Conservation (phyloP, 2,888 invertebrate species). For the Heteromyza rotundicornis region DNA sequence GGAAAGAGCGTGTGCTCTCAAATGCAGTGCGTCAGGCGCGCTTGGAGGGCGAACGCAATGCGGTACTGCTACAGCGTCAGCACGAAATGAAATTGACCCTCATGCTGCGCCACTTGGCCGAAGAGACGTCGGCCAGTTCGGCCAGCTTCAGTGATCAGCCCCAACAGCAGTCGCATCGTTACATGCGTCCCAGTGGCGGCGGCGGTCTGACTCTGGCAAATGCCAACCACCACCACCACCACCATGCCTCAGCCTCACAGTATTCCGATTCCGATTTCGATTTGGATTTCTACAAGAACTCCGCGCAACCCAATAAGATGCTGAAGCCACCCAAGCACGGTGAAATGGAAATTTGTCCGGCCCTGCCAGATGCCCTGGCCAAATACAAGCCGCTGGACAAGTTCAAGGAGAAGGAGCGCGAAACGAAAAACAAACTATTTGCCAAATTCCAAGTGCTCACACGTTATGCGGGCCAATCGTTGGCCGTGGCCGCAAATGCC, state of each 20-base stretch:
- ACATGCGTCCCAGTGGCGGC: slow-evolving; percentile 1
- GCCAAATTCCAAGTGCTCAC: slow-evolving; percentile 65
- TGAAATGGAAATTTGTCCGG: slow-evolving; percentile 53
- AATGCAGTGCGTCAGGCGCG: slow-evolving; percentile 72
- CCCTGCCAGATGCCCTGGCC: slow-evolving; percentile 40
- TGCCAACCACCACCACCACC: slow-evolving; percentile 29
- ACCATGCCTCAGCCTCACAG: slow-evolving; percentile 2
- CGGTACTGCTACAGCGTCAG: slow-evolving; percentile 68
- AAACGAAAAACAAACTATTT: slow-evolving; percentile 65
- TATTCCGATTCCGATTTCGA: slow-evolving; percentile 53
- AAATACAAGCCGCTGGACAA: slow-evolving; percentile 59
- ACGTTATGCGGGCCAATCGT: slow-evolving; percentile 51
- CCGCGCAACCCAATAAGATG: slow-evolving; percentile 34
- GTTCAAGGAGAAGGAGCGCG: slow-evolving; percentile 62
- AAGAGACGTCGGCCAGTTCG: slow-evolving; percentile 63
- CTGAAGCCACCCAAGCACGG: slow-evolving; percentile 44
- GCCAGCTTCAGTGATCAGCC: slow-evolving; percentile 46
- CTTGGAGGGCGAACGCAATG: slow-evolving; percentile 69
- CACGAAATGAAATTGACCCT: slow-evolving; percentile 71
- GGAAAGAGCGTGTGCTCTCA: slow-evolving; percentile 74
- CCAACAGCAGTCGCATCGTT: slow-evolving; percentile 10
- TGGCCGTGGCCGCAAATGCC: slow-evolving; percentile 16
- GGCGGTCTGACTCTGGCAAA: slow-evolving; percentile 23
- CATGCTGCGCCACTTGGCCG: slow-evolving; percentile 68
- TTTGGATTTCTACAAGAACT: slow-evolving; percentile 52